phyloP scores from a whole-genome alignment of 2,888 invertebrate species.

The Trachelus troglodyta region DNA sequence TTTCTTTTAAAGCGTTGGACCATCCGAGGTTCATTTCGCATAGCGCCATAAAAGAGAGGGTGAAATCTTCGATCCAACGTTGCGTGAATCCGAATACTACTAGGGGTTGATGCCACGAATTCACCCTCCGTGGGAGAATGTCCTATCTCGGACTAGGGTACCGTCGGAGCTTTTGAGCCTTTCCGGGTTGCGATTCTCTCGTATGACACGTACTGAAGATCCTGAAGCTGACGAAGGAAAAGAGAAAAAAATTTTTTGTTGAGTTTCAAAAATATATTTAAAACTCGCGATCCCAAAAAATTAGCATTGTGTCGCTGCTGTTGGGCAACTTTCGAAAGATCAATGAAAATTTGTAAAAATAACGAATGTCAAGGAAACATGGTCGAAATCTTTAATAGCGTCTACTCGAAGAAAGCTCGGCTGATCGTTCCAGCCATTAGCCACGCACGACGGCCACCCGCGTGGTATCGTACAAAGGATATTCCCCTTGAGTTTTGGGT shows the following conservation, averaged over 20 bases:
- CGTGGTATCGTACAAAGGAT: slow-evolving; percentile 7
- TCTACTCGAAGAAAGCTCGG: background rate
- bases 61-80: background rate
- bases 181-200: background rate
- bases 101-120: background rate
- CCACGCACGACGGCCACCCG: slow-evolving; percentile 8
- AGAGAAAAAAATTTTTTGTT: background rate
- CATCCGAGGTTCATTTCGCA: background rate
- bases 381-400: background rate
- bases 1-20: background rate
- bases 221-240: background rate
- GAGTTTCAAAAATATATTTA: background rate
- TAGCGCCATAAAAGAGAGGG: background rate
- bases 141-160: background rate
- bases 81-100: background rate
- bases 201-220: background rate
- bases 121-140: background rate
- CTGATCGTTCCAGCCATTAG: slow-evolving; percentile 10
- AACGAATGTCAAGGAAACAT: background rate
- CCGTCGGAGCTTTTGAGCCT: background rate
- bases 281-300: background rate
- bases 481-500: slow-evolving; percentile 14
- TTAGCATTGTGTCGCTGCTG: background rate
- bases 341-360: background rate
- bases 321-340: background rate